These are phyloP conservation scores for Pachypanchax playfairii DNA, from an alignment of 2,113 vertebrate genomes.

Conservation along the genomic window DNA sequence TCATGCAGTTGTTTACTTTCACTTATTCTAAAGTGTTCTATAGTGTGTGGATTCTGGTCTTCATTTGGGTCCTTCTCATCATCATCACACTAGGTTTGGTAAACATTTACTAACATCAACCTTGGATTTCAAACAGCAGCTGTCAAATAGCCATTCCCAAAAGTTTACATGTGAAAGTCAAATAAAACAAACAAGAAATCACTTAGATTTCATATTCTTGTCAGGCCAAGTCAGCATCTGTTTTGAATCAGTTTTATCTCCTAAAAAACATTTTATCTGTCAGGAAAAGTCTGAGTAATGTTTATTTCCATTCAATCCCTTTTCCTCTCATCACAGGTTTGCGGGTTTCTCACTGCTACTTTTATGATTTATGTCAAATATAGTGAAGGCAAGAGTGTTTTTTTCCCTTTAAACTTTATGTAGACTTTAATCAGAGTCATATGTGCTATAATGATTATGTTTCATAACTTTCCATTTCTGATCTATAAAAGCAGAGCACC, in stretches of 20 bases:
- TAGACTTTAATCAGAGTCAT: background rate
- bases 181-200: background rate
- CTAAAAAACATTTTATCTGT: too few species aligned
- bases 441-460: too few species aligned
- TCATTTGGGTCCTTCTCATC: too few species aligned
- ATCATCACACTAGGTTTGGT: too few species aligned
- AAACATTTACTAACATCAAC: too few species aligned
- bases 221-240: background rate
- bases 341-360: too few species aligned
- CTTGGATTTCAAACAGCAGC: too few species aligned
- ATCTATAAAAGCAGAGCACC: too few species aligned
- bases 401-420: background rate
- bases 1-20: too few species aligned
- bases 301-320: background rate
- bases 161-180: background rate
- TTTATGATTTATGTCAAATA: background rate
- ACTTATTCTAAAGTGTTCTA: too few species aligned
- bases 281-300: background rate
- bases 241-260: background rate
- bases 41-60: too few species aligned
- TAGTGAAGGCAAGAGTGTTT: background rate
- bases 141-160: background rate
- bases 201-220: background rate
- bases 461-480: too few species aligned
- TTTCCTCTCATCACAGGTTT: background rate